Base-by-base conservation (phyloP, 2,888 invertebrate species). In the Campopleginae sp. region DNA sequence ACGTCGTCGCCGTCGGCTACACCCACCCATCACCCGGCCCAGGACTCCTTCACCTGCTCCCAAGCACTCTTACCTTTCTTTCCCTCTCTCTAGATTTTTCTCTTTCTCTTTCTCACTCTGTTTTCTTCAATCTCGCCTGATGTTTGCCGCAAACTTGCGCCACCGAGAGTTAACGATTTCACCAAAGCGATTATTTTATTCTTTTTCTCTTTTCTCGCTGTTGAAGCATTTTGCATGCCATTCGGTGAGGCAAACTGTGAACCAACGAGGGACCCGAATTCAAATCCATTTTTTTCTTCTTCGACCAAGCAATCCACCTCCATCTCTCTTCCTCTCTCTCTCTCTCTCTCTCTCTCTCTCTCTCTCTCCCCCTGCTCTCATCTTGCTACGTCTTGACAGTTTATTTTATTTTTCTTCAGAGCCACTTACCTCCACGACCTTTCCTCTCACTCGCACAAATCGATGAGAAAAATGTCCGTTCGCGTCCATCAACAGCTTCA, bases 81-180 rank as follows among this genome's bases (percentile, higher is more conserved):
- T 58, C 58, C 27, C 27, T 19, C 19, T 51, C 14, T 51, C 14
- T 27, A 27, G 27, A 27, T 27, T 58, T 58, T 14, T 6, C 51
- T 48, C 31, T 84, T 81, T 72, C 72, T 58, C 74, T 74, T 65
- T 38, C 33, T 48, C 19, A 54, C 65, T 72, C 80, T 68, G 72
- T 83, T 77, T 82, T 61, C 70, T 84, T 82, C 80, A 75, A 38
- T 81, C 71, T 85, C 80, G 78, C 76, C 61, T 82, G 84, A 85
- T 79, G 68, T 83, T 84, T 71, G 83, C 86, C 81, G 68, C 82
- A 74, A 86, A 86, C 89, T 90, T 90, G 89, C 89, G 87, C 33
- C 10, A 86, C 87, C 89, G 87, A 89, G 90, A 89, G 87, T 89
- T 90, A 89, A 89, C 88, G 89, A 90, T 91, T 90, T 88, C 88